Conservation (phyloP, 1,140 invertebrate species). For the Aphidius ervi region DNA sequence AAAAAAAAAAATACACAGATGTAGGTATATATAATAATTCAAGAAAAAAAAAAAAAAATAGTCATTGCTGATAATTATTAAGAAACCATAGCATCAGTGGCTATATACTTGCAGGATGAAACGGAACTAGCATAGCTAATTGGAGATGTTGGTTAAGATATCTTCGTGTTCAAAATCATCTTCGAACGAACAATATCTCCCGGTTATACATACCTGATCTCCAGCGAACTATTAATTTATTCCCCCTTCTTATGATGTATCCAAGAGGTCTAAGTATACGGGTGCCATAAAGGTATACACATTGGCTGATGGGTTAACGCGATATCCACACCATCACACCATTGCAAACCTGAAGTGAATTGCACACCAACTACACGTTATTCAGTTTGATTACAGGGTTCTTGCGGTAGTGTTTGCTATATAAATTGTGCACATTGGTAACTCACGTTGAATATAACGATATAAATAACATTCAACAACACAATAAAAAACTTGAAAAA, state of each 20-base stretch:
- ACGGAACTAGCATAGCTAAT: no score
- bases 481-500: conserved; percentile 9
- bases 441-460: conserved; percentile 9
- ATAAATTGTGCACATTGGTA: conserved; percentile 43
- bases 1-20: no score
- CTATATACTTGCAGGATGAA: no score
- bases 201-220: conserved; percentile 10
- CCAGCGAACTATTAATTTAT: conserved; percentile 49
- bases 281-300: conserved; percentile 39
- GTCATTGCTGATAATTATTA: no score
- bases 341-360: background rate
- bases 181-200: conserved; percentile 3
- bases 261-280: conserved; percentile 38
- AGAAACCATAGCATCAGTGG: no score
- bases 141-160: no score
- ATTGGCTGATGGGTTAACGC: conserved; percentile 38
- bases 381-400: conserved; percentile 47
- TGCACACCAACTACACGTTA: conserved; percentile 24
- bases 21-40: no score
- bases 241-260: conserved; percentile 33
- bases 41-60: no score
- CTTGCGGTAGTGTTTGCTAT: conserved; percentile 50
- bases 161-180: background rate
- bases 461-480: conserved; percentile 12
- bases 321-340: conserved; percentile 27